Conservation (phyloP, 1,140 invertebrate species). For the Piezodorus guildinii region DNA sequence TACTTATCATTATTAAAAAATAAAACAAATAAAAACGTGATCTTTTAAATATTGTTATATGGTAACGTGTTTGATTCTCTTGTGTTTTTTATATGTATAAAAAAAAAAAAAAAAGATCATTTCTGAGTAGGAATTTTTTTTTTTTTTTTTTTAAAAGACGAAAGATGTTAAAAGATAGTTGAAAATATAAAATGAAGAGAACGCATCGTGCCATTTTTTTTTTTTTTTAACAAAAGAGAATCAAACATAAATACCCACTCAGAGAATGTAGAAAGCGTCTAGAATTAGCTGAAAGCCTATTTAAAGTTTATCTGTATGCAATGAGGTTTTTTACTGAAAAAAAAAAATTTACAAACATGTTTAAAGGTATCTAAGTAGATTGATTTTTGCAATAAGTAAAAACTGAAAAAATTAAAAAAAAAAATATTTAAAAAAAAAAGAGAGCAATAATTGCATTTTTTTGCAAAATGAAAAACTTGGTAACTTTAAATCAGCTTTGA, state of each 20-base stretch:
- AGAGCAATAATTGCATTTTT: neutral
- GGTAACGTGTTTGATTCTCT: slow-evolving; percentile 18
- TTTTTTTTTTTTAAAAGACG: no score
- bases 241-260: slow-evolving; percentile 1
- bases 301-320: slow-evolving; percentile 15
- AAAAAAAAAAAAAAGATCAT: no score
- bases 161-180: no score
- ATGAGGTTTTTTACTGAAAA: slow-evolving; percentile 22
- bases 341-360: slow-evolving; percentile 18
- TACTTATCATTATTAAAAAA: neutral
- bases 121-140: no score
- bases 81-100: no score
- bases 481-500: slow-evolving; percentile 15
- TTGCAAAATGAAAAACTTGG: slow-evolving; percentile 8
- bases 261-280: slow-evolving; percentile 14
- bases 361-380: slow-evolving; percentile 16
- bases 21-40: slow-evolving; percentile 3
- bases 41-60: slow-evolving; percentile 17
- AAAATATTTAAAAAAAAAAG: slow-evolving; percentile 3
- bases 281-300: slow-evolving; percentile 19
- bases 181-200: no score
- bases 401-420: no score
- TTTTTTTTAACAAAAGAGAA: neutral
- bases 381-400: slow-evolving; percentile 22
- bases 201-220: no score